These are phyloP conservation scores for Meiosimyza platycephala DNA, from an alignment of 2,888 invertebrate genomes.

Conservation along the genomic window DNA sequence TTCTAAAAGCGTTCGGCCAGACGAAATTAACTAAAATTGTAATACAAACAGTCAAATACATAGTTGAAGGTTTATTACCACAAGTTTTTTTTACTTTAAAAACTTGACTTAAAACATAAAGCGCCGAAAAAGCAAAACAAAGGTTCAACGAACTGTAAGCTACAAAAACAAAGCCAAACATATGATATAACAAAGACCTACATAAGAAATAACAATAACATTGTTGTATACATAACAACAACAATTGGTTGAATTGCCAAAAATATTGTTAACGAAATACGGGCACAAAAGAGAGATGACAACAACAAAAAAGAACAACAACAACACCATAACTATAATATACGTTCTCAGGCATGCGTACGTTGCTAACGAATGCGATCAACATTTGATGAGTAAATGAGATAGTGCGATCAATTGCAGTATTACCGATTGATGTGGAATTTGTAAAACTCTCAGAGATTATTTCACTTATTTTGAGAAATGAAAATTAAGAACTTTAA, in stretches of 20 bases:
- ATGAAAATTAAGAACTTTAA: too few species aligned
- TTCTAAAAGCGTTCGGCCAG: too few species aligned
- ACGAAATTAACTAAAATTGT: too few species aligned
- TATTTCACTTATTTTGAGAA: too few species aligned
- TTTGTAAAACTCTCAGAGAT: neutral
- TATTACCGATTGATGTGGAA: neutral
- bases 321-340: neutral
- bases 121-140: neutral
- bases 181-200: neutral
- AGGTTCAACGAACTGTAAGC: neutral
- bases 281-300: neutral
- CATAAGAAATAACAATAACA: constrained; percentile 5
- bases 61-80: too few species aligned
- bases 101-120: neutral
- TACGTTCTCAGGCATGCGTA: too few species aligned
- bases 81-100: too few species aligned
- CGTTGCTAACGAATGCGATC: neutral
- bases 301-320: too few species aligned
- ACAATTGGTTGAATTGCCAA: constrained; percentile 16
- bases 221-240: neutral
- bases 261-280: neutral
- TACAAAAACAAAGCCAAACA: neutral
- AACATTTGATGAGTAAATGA: too few species aligned
- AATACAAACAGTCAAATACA: too few species aligned
- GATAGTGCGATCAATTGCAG: neutral